phyloP scores from a whole-genome alignment of 1,140 invertebrate genomes.

The Chelonus insularis region DNA sequence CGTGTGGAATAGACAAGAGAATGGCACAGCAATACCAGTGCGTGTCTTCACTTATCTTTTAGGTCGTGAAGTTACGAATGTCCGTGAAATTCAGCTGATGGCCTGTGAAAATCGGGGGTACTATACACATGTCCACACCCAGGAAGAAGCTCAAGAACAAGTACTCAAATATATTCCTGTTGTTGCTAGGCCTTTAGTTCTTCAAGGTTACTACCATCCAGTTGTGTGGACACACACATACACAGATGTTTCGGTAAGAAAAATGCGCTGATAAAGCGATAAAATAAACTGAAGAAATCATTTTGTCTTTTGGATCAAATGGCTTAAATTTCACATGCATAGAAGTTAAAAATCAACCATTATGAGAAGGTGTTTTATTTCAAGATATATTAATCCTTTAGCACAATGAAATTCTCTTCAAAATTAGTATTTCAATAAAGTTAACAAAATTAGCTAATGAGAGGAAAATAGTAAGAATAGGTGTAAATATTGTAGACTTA shows the following conservation, averaged over 20 bases:
- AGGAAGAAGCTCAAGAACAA: slow-evolving; percentile 91
- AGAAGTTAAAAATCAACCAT: no score
- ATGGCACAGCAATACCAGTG: slow-evolving; percentile 73
- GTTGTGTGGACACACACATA: slow-evolving; percentile 89
- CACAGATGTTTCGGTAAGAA: slow-evolving; percentile 76
- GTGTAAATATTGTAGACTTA: not conserved
- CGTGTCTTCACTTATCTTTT: slow-evolving; percentile 97
- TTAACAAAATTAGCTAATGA: no score
- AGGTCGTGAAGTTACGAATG: slow-evolving; percentile 92
- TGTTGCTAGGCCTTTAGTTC: slow-evolving; percentile 83
- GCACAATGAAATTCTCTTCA: no score
- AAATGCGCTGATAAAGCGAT: not conserved
- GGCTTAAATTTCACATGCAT: no score
- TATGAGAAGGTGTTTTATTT: no score
- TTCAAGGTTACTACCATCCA: slow-evolving; percentile 75
- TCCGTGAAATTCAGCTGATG: slow-evolving; percentile 91
- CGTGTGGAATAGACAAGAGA: slow-evolving; percentile 76
- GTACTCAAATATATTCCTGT: slow-evolving; percentile 91
- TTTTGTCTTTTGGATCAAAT: no score
- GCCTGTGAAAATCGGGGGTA: slow-evolving; percentile 94
- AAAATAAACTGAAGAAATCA: slow-evolving; percentile 1
- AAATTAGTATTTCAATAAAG: no score
- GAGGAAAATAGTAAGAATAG: not conserved
- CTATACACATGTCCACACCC: slow-evolving; percentile 87
- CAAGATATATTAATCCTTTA: no score